Base-by-base conservation (phyloP, 1,140 invertebrate species). In the Notospermus geniculatus region DNA sequence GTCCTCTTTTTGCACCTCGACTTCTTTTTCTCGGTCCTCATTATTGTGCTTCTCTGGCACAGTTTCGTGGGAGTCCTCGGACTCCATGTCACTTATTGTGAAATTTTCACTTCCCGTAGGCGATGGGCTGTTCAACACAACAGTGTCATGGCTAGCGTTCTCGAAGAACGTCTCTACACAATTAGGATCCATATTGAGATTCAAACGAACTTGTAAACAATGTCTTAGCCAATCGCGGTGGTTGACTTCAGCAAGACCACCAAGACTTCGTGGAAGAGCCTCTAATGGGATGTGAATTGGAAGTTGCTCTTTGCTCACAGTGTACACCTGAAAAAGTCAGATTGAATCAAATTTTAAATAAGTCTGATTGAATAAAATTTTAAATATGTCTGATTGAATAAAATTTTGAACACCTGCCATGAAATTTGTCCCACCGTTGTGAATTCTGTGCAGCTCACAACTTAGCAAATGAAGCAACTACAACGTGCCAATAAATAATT, bases 161-260 rank as follows among this genome's bases (percentile, higher is more conserved):
- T 4, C 25, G 9, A 27, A 23, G 46, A 19, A 50, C 46, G 46
- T 50, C 25, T 50, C 46, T 50, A 50, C n/a, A 36, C 32, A 36
- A 15, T 36, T 36, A 7, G 32, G 32, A 36, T 36, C 32, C 32
- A 36, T 36, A 36, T 36, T 36, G 19, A 23, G 46, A 75, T 87
- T 87, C 69, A 85, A 86, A 85, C 88, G 87, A 75, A 87, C 86
- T 82, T 86, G 84, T 70, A 86, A 78, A 81, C 90, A 92, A 69
- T 88, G 84, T 59, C 87, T 77, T 60, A 92, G 86, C 95, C 95
- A 98, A 73, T 87, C 87, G 74, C 87, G 85, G 88, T 98, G 95
- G 83, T 95, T 89, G 60, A 92, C 84, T 68, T 88, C 85, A 72
- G 92, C 87, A 62, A 86, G 87, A 63, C 95, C 95, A 65, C 95